These are phyloP conservation scores for Gastracanthus pulcherrimus DNA, from an alignment of 2,888 invertebrate species.

Conservation along the genomic window DNA sequence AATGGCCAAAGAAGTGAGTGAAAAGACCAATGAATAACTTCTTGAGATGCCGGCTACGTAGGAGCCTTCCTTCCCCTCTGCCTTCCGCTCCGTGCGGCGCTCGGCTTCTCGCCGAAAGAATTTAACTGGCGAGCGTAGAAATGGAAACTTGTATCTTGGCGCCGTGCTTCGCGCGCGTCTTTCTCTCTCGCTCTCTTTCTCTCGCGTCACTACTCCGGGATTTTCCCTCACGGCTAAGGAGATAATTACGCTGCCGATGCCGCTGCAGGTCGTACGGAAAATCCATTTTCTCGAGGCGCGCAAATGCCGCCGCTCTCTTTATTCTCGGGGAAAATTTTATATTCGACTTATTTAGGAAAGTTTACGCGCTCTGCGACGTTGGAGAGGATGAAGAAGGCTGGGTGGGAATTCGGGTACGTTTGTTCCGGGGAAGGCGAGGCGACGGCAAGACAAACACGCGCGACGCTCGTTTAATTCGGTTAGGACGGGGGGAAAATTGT, in stretches of 20 bases:
- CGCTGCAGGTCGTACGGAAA: not conserved
- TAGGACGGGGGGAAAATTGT: not conserved
- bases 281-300: slow-evolving; percentile 4
- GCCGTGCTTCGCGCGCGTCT: not conserved
- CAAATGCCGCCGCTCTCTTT: slow-evolving; percentile 1
- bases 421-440: not conserved
- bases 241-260: slow-evolving; percentile 29
- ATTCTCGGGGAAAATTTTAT: not conserved
- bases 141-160: slow-evolving; percentile 46
- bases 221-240: slow-evolving; percentile 28
- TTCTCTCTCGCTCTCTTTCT: not conserved
- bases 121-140: slow-evolving; percentile 44
- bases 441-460: not conserved
- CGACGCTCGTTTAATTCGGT: not conserved
- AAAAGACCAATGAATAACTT: slow-evolving; percentile 57
- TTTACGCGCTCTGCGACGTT: not conserved
- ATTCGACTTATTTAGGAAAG: slow-evolving; percentile 1
- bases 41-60: slow-evolving; percentile 47
- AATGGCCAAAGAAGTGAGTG: slow-evolving; percentile 53
- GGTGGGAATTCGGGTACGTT: too few species aligned
- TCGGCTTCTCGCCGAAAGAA: slow-evolving; percentile 52
- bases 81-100: too few species aligned
- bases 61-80: slow-evolving; percentile 11
- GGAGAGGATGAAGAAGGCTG: not conserved
- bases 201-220: not conserved